Evolutionary conservation across 2,888 invertebrate species (phyloP).

Genomic region (Dendrolimus pini): DNA sequence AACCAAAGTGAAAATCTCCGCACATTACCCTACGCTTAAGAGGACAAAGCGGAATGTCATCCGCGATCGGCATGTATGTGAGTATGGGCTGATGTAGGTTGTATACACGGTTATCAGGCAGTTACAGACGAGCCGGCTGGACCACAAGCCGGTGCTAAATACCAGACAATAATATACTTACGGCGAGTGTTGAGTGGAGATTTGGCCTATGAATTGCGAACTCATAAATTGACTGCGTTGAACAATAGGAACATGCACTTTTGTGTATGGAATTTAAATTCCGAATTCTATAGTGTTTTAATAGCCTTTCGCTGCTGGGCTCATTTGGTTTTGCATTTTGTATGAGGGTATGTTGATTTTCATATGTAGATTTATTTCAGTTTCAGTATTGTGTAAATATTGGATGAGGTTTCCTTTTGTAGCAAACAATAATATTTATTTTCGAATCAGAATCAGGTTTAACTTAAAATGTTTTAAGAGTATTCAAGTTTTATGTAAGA

Average conservation of each 20-base stretch:
- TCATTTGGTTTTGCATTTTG: conserved; percentile 1
- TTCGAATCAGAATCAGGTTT: no score
- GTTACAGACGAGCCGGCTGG: conserved; percentile 42
- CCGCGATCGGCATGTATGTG: conserved; percentile 28
- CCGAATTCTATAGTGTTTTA: conserved; percentile 14
- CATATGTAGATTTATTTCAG: conserved; percentile 3
- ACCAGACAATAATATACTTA: conserved; percentile 56
- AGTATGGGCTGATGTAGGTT: conserved; percentile 29
- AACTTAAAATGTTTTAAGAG: no score
- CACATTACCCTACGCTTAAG: conserved; percentile 12
- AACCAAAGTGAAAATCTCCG: conserved; percentile 3
- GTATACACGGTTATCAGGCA: conserved; percentile 45
- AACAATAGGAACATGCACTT: conserved; percentile 33
- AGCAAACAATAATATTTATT: no score
- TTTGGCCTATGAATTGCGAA: conserved; percentile 53
- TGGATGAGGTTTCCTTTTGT: no score
- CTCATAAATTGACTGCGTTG: conserved; percentile 51
- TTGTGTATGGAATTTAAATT: conserved; percentile 47
- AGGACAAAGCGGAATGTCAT: conserved; percentile 33
- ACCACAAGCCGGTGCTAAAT: conserved; percentile 56
- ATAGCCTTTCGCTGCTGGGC: conserved; percentile 5
- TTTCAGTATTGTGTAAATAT: neutral
- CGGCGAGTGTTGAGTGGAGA: conserved; percentile 51
- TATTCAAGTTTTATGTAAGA: no score
- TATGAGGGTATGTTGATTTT: neutral